Evolutionary conservation across 2,888 invertebrate species (phyloP).

Genomic region (Nasonovia ribisnigri): DNA sequence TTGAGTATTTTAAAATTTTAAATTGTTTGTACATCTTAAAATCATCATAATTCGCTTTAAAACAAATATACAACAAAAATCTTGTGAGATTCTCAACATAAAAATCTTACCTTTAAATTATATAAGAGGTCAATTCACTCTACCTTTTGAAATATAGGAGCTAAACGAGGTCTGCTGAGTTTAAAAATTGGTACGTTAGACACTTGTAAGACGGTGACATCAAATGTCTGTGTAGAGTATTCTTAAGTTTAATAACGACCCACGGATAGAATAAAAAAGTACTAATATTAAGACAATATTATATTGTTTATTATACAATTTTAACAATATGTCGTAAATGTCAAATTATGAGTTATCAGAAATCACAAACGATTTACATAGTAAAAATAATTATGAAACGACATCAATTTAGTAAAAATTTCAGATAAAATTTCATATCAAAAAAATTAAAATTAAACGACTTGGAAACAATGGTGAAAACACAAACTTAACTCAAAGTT

Average conservation of each 20-base stretch:
- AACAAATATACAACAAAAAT: too few species aligned
- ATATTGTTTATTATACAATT: neutral
- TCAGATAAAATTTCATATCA: conserved; percentile 9
- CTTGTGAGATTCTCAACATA: too few species aligned
- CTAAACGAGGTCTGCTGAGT: too few species aligned
- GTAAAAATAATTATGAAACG: neutral
- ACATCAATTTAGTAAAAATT: neutral
- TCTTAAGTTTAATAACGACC: neutral
- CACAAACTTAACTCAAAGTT: conserved; percentile 30
- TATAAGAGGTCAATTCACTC: too few species aligned
- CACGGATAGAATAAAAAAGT: neutral
- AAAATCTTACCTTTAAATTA: too few species aligned
- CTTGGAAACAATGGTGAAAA: neutral
- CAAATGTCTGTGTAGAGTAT: too few species aligned
- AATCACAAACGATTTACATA: neutral
- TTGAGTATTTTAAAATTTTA: too few species aligned
- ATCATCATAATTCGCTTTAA: too few species aligned
- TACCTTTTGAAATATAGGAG: too few species aligned
- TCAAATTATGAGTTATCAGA: neutral
- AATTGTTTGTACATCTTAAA: too few species aligned
- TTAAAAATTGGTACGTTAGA: too few species aligned
- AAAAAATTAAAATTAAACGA: neutral
- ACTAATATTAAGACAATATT: neutral
- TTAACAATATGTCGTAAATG: neutral
- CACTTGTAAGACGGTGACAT: too few species aligned